Evolutionary conservation across 2,113 vertebrate genomes (phyloP).

Genomic region (Chiloscyllium plagiosum): DNA sequence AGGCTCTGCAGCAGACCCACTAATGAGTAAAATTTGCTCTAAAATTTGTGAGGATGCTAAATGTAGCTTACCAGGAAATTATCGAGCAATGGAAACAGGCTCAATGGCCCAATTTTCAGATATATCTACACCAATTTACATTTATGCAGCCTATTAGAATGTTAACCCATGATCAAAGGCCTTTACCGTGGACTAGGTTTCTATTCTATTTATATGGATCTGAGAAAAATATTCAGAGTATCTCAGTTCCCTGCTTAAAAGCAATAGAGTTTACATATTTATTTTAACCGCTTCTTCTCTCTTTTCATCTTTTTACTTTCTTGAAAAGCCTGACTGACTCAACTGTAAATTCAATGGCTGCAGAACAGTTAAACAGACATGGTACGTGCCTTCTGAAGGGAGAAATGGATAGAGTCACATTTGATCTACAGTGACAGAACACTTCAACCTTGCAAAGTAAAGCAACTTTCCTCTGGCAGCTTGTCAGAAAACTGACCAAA

Average conservation of each 20-base stretch:
- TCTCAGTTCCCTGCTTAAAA: neutral
- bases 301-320: neutral
- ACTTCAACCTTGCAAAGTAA: conserved; percentile 20
- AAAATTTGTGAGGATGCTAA: neutral
- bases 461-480: conserved; percentile 24
- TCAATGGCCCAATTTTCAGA: neutral
- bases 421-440: conserved; percentile 33
- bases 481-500: conserved; percentile 33
- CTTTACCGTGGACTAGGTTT: neutral
- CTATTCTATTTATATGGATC: neutral
- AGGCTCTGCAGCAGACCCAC: neutral
- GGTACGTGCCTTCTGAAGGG: neutral
- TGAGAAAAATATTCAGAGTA: neutral
- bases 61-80: neutral
- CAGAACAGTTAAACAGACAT: neutral
- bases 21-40: neutral
- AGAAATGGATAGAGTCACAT: neutral
- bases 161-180: neutral
- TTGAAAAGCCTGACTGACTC: neutral
- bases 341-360: neutral
- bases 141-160: neutral
- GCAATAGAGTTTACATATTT: neutral
- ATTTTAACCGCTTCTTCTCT: neutral
- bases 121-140: neutral
- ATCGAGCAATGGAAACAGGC: neutral